These are phyloP conservation scores for Oceanodroma leucorhoa DNA, from an alignment of 2,797 vertebrate genomes.

Conservation along the genomic window DNA sequence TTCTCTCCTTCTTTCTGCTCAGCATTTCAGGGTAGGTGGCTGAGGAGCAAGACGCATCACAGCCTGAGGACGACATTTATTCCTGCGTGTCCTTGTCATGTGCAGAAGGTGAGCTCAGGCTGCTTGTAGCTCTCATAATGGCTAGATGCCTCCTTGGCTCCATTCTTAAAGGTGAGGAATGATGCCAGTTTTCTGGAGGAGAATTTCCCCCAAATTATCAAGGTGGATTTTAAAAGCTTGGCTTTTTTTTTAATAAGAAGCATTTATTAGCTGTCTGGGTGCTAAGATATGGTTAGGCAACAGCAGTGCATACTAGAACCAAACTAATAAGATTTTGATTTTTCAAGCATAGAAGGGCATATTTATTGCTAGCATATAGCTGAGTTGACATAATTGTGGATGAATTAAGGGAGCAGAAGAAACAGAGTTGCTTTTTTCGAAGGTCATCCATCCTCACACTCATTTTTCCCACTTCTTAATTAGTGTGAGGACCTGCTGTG, in stretches of 20 bases:
- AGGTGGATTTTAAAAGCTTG: neutral
- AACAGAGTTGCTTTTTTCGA: neutral
- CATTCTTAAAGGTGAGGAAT: neutral
- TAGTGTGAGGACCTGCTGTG: neutral
- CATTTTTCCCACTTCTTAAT: neutral
- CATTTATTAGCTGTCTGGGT: neutral
- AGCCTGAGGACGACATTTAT: neutral
- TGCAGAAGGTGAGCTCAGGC: neutral
- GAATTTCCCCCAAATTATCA: neutral
- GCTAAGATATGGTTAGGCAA: neutral
- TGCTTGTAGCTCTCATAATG: neutral
- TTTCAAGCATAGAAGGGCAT: neutral
- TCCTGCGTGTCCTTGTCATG: neutral
- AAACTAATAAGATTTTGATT: neutral
- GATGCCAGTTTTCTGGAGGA: neutral
- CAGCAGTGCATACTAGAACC: neutral
- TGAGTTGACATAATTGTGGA: neutral
- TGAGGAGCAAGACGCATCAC: fast-evolving
- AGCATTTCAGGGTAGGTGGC: neutral
- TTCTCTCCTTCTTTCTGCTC: neutral
- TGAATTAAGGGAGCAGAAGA: neutral
- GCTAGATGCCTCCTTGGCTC: neutral
- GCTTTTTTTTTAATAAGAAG: neutral
- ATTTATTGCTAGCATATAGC: neutral
- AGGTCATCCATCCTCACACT: neutral